A percentile compares a stretch with the other conserved stretches of the same genome.
Conservation (phyloP, 2,113 vertebrate genomes). For the Otus sunia region DNA sequence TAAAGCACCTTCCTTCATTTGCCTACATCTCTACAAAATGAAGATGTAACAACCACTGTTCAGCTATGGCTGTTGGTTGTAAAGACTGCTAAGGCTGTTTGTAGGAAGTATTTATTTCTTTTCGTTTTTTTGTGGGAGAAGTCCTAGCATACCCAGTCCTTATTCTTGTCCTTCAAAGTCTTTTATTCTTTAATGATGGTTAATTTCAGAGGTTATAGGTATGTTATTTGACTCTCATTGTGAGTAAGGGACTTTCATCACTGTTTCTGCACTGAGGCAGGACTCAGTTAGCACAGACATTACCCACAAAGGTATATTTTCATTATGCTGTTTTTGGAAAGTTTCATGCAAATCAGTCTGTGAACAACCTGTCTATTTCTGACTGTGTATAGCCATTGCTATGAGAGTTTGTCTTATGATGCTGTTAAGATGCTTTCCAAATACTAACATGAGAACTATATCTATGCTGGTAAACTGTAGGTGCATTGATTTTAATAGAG, state of each 20-base stretch:
- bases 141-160: neutral
- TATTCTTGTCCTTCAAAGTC: neutral
- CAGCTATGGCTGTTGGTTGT: neutral
- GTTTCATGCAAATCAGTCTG: neutral
- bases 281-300: neutral
- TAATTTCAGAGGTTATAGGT: neutral
- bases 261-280: neutral
- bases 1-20: neutral
- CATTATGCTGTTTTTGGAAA: neutral
- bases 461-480: neutral
- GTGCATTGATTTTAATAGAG: conserved; percentile 31
- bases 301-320: neutral
- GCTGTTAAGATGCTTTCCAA: neutral
- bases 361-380: neutral
- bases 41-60: neutral
- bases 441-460: neutral
- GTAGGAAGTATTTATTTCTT: neutral
- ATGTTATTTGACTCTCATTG: neutral
- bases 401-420: neutral
- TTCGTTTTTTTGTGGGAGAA: neutral
- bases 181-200: neutral
- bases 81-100: neutral
- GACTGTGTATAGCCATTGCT: neutral
- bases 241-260: neutral
- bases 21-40: neutral